Evolutionary conservation across 2,113 vertebrate genomes (phyloP).

Genomic region (Apteryx owenii): DNA sequence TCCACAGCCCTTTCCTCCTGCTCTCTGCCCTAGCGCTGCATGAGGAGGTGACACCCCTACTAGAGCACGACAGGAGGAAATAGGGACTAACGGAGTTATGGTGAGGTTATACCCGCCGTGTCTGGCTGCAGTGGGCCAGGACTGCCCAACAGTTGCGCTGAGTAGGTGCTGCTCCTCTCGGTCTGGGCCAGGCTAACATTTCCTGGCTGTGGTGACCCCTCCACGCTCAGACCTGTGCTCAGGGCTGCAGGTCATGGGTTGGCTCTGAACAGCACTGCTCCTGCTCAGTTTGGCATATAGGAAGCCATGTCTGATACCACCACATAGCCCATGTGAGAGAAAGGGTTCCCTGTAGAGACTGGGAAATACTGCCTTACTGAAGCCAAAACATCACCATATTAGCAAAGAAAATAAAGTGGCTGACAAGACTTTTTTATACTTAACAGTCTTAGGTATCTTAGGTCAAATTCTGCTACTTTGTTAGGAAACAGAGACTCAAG

Average conservation of each 20-base stretch:
- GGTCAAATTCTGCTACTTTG: neutral
- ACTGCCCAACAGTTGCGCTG: no score
- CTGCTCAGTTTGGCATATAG: neutral
- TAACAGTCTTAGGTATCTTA: neutral
- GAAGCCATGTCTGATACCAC: fast-evolving
- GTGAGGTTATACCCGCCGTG: no score
- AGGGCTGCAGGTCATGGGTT: neutral
- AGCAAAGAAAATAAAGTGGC: neutral
- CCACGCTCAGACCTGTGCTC: no score
- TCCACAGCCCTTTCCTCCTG: neutral
- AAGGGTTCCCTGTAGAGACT: neutral
- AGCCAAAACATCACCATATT: neutral
- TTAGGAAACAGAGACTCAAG: neutral
- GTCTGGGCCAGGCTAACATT: no score
- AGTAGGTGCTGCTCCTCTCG: neutral
- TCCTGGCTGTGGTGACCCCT: neutral
- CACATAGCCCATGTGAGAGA: fast-evolving
- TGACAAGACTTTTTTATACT: neutral
- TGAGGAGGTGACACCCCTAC: neutral
- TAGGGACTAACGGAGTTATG: no score
- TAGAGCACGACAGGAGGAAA: no score
- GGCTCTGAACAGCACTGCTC: fast-evolving
- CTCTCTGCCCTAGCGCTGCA: neutral
- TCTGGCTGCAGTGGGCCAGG: no score
- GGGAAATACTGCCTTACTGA: neutral